Base-by-base conservation (phyloP, 2,797 vertebrate genomes). In the Myripristis jacobus region DNA sequence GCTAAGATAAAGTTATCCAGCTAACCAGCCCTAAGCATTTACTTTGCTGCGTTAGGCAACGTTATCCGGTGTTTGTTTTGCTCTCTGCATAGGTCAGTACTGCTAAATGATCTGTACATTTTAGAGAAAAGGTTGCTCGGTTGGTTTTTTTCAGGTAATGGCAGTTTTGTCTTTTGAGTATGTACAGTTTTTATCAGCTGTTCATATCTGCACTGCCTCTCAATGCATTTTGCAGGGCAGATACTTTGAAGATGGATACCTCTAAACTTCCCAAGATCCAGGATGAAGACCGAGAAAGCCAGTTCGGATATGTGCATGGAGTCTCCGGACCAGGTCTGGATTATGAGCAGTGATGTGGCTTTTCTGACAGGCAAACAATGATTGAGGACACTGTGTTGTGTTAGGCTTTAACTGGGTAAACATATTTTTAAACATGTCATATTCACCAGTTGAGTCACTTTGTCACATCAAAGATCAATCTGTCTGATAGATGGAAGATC, bases 241-340 rank as follows among this genome's bases (percentile, higher is more conserved):
- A 70, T 50, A 51, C 24, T 1, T 59, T 71, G 77, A 93, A 82
- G 79, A 98, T 98, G 97, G 94, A 98, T 81, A 95, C 95, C 46
- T 96, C 95, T 60, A 95, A 95, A 82, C 94, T 98, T 81, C 95
- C 95, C n/a, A 96, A 94, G 92, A 96, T 98, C 79, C 91, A 84
- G 48, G 95, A 98, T 89, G 96, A 95, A 86, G 96, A 98, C n/a
- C 86, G 91, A 77, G 97, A 98, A 81, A 94, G 94, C 82, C 73
- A 88, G 48, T 96, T 97, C 87, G 97, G 97, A 85, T 98, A 92
- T 65, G 97, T 98, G 5, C 95, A 96, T 84, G 96, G 96, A 1
- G 96, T 98, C 61, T 98, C 97, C 2, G 97, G 97, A 83, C 97
- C 97, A 87, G 97, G 97, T 98, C 75, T 85, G 94, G 8, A 59